Base-by-base conservation (phyloP, 2,888 invertebrate species). In the Caenorhabditis imperialis region DNA sequence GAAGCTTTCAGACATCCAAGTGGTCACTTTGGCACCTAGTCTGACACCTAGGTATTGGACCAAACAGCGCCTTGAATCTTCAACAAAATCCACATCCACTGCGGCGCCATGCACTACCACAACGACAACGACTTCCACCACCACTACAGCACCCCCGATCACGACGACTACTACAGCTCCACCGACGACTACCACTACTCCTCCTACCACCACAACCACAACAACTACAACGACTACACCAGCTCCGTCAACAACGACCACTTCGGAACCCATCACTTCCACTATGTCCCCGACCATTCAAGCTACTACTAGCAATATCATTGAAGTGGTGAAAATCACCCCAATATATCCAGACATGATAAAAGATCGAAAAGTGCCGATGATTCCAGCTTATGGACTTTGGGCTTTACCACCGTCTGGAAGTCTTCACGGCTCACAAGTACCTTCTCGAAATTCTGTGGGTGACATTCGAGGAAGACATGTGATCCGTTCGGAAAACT, bases 311-410 rank as follows among this genome's bases (percentile, higher is more conserved):
- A 37, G 10, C 37, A 51, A 14, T 25, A 20, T 16, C 35, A 51
- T 42, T n/a, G n/a, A n/a, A n/a, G n/a, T 10, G 25, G n/a, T 72
- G 42, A 69, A 51, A 12, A 16, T 75, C 10, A 70, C 63, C 16
- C 75, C 75, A 8, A 65, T 78, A 8, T 75, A 78, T 30, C 78
- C 75, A 7, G 73, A 73, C 40, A 62, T 57, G 38, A 38, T 40
- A 12, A 53, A 63, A 20, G 55, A 38, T 3, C 44, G 45, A 35
- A 54, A 61, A 30, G 40, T 78, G 8, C 78, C 78, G 20, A 54
- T 76, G 51, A 69, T 79, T 37, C 78, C 78, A 1, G 74, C 69
- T 2, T 76, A 74, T 18, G 76, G 74, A 55, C 30, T 78, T 27
- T 75, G 75, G 75, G 27, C 44, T 5, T 40, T 70, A 16, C 71